phyloP scores from a whole-genome alignment of 2,797 vertebrate species.

The Monodelphis domestica region DNA sequence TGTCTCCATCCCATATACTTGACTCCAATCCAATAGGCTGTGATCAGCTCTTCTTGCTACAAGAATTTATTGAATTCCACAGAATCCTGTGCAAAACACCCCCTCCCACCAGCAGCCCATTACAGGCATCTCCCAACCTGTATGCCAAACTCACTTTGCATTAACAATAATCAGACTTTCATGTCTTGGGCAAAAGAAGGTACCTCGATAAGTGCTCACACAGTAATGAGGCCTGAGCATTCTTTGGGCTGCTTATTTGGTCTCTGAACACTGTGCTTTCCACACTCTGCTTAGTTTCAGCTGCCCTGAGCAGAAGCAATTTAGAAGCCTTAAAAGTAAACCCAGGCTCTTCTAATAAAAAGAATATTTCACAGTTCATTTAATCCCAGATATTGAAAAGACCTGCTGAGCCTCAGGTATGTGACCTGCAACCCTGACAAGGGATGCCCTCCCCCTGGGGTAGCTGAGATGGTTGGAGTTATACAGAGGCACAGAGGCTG shows the following conservation, averaged over 20 bases:
- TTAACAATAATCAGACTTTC: not conserved
- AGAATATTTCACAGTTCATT: conserved; percentile 88
- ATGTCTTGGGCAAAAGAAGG: conserved; percentile 58
- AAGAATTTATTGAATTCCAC: not conserved
- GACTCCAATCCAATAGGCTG: not conserved
- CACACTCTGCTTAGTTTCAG: conserved; percentile 63
- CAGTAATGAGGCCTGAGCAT: conserved; percentile 26
- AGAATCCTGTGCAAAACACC: not conserved
- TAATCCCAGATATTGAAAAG: conserved; percentile 86
- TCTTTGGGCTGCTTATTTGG: conserved; percentile 59
- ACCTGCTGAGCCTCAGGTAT: conserved; percentile 83
- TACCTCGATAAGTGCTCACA: conserved; percentile 61
- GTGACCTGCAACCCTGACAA: conserved; percentile 83
- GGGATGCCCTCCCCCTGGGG: conserved; percentile 79
- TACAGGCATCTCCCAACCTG: not conserved
- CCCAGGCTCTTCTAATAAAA: conserved; percentile 85
- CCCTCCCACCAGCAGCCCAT: not conserved
- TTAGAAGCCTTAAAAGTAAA: conserved; percentile 83
- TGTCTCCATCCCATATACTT: not conserved
- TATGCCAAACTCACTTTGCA: not conserved
- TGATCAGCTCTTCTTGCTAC: not conserved
- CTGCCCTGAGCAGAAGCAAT: conserved; percentile 73
- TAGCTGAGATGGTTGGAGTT: conserved; percentile 72
- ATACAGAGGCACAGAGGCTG: conserved; percentile 80
- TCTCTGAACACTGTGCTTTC: conserved; percentile 64